Evolutionary conservation across 1,140 invertebrate species (phyloP).

Genomic region (Babylonia areolata): DNA sequence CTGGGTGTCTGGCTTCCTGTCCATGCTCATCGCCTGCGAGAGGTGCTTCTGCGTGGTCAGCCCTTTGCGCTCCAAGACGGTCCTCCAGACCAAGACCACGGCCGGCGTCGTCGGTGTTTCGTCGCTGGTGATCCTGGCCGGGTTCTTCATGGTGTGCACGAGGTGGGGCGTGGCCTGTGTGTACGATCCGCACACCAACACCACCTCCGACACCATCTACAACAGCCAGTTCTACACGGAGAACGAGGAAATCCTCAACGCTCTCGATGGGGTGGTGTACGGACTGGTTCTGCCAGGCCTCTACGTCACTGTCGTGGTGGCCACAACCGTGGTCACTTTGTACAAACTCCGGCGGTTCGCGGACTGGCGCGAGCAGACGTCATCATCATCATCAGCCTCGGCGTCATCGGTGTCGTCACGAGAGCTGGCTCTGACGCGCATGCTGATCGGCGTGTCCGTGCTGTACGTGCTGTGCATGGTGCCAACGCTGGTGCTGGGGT

Average conservation of each 20-base stretch:
- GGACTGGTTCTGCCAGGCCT: not conserved
- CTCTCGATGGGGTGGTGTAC: not conserved
- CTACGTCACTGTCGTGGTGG: not conserved
- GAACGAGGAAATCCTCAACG: not conserved
- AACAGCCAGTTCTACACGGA: not conserved
- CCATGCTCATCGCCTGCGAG: conserved; percentile 20
- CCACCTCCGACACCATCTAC: not conserved
- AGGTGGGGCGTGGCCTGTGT: not conserved
- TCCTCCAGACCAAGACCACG: not conserved
- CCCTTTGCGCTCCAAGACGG: not conserved
- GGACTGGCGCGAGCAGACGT: not conserved
- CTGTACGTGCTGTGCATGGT: not conserved
- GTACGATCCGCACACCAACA: not conserved
- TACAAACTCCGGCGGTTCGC: not conserved
- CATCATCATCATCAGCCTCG: not conserved
- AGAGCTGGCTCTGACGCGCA: conserved; percentile 21
- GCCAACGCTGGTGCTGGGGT: not conserved
- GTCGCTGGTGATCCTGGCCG: not conserved
- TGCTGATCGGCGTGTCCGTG: conserved; percentile 5
- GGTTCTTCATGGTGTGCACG: not conserved
- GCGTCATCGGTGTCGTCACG: not conserved
- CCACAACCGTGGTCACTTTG: not conserved
- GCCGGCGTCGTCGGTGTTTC: not conserved
- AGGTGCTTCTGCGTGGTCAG: conserved; percentile 32
- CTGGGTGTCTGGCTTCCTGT: conserved; percentile 25